phyloP scores from a whole-genome alignment of 2,888 invertebrate species.

The Hyles lineata region DNA sequence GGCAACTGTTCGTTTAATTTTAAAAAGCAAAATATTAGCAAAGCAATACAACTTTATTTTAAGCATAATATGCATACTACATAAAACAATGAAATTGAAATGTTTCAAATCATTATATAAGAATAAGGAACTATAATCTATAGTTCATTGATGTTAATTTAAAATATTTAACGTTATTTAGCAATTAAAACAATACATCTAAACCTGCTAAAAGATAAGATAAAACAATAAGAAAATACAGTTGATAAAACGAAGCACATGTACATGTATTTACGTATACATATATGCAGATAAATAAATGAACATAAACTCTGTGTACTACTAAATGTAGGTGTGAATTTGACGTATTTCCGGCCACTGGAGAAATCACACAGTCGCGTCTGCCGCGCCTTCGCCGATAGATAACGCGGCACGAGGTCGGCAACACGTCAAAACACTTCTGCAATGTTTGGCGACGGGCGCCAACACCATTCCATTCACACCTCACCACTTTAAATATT shows the following conservation, averaged over 20 bases:
- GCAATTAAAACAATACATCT: neutral
- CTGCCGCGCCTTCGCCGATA: conserved; percentile 28
- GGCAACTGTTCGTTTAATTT: neutral
- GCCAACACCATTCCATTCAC: no score
- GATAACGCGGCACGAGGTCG: conserved; percentile 24
- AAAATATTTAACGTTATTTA: neutral
- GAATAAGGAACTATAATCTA: neutral
- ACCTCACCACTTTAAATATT: no score
- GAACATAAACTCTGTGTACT: neutral
- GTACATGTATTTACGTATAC: neutral
- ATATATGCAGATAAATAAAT: neutral
- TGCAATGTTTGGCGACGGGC: neutral
- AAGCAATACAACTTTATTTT: neutral
- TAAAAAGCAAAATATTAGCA: neutral
- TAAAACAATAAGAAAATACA: neutral
- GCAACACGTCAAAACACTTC: conserved; percentile 8
- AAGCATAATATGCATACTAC: no score
- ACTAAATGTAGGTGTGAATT: conserved; percentile 27
- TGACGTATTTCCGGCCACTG: conserved; percentile 7
- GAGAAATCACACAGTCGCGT: neutral
- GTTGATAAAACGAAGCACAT: neutral
- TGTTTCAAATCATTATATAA: neutral
- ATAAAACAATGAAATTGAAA: neutral
- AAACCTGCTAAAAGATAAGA: conserved; percentile 3
- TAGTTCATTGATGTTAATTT: neutral